A percentile compares a stretch with the other conserved stretches of the same genome.
phyloP scores from a whole-genome alignment of 2,888 invertebrate genomes.

The Oscheius myriophilus region DNA sequence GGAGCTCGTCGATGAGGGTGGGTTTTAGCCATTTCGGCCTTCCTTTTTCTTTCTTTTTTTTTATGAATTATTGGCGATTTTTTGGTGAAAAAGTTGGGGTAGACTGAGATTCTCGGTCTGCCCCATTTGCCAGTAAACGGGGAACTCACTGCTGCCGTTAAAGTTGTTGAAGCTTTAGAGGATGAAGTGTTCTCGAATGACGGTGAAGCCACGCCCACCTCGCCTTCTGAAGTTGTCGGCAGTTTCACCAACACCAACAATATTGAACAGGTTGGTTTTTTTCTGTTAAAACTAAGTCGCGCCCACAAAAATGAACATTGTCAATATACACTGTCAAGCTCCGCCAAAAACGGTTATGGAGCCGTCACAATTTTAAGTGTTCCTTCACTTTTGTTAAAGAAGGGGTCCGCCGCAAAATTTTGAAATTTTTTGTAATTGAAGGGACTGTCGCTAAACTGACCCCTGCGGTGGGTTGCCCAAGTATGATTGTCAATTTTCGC shows the following conservation, averaged over 20 bases:
- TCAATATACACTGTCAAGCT: too few species aligned
- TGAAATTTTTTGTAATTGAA: too few species aligned
- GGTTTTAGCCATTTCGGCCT: neutral
- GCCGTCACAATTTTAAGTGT: too few species aligned
- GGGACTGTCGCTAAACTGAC: too few species aligned
- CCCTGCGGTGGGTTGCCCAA: too few species aligned
- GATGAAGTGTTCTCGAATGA: slow-evolving; percentile 26
- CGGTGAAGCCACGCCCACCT: slow-evolving; percentile 1
- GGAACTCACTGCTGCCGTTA: neutral
- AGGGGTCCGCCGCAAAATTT: too few species aligned
- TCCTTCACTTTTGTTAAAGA: too few species aligned
- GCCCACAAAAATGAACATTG: too few species aligned
- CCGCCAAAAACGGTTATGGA: too few species aligned
- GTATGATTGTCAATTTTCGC: neutral
- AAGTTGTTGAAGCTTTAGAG: slow-evolving; percentile 19
- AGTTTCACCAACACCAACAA: too few species aligned
- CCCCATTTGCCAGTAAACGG: neutral
- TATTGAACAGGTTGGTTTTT: too few species aligned
- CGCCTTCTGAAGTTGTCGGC: neutral
- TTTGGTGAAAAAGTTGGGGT: slow-evolving; percentile 3
- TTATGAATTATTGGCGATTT: neutral
- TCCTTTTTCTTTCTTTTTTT: neutral
- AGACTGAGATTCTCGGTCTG: neutral
- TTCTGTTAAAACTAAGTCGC: too few species aligned
- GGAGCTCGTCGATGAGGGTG: neutral